Conservation (phyloP, 1,140 invertebrate species). For the Drosophila pandora region DNA sequence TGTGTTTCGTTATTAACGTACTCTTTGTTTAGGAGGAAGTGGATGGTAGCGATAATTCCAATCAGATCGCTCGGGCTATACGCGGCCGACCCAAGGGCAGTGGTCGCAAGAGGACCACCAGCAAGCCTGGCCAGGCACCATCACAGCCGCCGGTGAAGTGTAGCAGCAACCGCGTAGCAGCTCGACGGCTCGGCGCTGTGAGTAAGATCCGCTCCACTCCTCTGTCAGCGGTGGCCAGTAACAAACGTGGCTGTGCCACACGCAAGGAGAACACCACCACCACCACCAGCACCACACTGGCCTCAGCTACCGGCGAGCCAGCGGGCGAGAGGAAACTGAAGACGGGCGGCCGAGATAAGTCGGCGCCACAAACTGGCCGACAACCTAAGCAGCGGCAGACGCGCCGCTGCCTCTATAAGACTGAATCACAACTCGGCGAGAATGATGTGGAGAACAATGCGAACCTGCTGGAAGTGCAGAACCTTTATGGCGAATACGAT, state of each 20-base stretch:
- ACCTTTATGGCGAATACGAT: slow-evolving; percentile 64
- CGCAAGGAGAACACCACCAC: slow-evolving; percentile 47
- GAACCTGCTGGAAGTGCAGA: slow-evolving; percentile 68
- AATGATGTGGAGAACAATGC: slow-evolving; percentile 74
- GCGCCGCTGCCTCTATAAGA: slow-evolving; percentile 79
- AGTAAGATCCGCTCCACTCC: slow-evolving; percentile 40
- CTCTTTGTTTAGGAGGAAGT: slow-evolving; percentile 11
- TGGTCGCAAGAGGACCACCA: slow-evolving; percentile 18
- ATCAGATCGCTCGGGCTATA: slow-evolving; percentile 9
- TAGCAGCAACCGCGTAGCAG: slow-evolving; percentile 10
- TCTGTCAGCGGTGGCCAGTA: slow-evolving; percentile 58
- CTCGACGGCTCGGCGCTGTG: slow-evolving; percentile 6
- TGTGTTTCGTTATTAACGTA: neutral
- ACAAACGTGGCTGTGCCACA: slow-evolving; percentile 73
- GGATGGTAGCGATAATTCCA: slow-evolving; percentile 24
- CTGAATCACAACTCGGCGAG: slow-evolving; percentile 62
- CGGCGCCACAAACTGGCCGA: slow-evolving; percentile 10
- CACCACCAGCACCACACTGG: slow-evolving; percentile 15
- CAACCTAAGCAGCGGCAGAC: slow-evolving; percentile 58
- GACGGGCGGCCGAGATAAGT: slow-evolving; percentile 25
- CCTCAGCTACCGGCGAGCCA: slow-evolving; percentile 67
- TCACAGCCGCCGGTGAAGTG: slow-evolving; percentile 23
- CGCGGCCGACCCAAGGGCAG: slow-evolving; percentile 16
- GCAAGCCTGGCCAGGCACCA: slow-evolving; percentile 41
- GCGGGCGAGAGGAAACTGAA: slow-evolving; percentile 60